Base-by-base conservation (phyloP, 2,888 invertebrate genomes). In the Epirrhoe tristata region DNA sequence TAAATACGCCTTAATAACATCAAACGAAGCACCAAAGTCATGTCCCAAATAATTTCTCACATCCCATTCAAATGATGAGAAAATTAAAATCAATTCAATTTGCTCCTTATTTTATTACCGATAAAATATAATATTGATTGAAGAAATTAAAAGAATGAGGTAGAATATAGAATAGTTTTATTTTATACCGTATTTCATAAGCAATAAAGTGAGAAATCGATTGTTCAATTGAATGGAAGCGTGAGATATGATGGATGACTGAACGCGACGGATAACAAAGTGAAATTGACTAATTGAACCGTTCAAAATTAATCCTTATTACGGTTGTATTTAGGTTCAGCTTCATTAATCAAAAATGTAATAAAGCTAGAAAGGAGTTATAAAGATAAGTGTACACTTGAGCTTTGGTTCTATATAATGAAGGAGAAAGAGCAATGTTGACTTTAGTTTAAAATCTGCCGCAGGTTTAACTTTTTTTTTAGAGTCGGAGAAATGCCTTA, bases 121-220 rank as follows among this genome's bases (percentile, higher is more conserved):
- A 8, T 36, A 58, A 48, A 31, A 36, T 8, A 24, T 52, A 6
- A 2, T 14, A 51, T 24, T 4, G 51, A 61, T 48, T 55, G 54
- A 1, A 5, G 1, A 32, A 46, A 6, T 14, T 61, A 34, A 55
- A 51, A 55, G 59, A 48, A 53, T 50, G 36, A 39, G 48, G 31
- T 53, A 8, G 10, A 61, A 54, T 43, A 54, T 14, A 34, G 24
- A 12, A 34, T 10, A 14, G 2, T 43, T 65, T 58, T 62, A 54
- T 65, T 61, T 58, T 58, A 48, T 58, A 36, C 58, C 36, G 58
- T 66, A 69, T 69, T 57, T 54, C 10, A 64, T 16, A 31, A 32
- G 16, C 59, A 31, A 59, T 64, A 64, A 59, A 59, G 64, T 63
- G 8, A 0, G 6, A 50, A 57, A 60, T 63, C 48, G 52, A 53